phyloP scores from a whole-genome alignment of 1,140 invertebrate species.

The Ladona fulva region DNA sequence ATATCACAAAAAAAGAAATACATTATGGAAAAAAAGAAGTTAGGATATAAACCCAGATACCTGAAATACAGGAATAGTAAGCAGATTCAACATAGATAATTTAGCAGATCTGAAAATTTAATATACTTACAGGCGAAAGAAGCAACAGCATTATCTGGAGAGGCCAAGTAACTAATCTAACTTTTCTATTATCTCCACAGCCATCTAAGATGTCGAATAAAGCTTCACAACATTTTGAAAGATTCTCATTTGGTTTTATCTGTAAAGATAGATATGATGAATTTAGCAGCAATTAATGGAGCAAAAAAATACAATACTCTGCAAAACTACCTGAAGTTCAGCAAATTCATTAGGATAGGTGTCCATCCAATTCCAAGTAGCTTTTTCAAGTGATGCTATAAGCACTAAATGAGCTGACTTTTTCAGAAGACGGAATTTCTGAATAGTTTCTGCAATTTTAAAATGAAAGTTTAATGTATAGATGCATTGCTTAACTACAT shows the following conservation, averaged over 20 bases:
- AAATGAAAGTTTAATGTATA: slow-evolving; percentile 15
- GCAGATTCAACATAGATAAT: too few species aligned
- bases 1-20: too few species aligned
- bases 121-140: slow-evolving; percentile 71
- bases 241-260: slow-evolving; percentile 80
- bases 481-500: too few species aligned
- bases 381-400: slow-evolving; percentile 83
- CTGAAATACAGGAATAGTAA: too few species aligned
- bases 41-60: too few species aligned
- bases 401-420: slow-evolving; percentile 81
- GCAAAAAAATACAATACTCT: neutral
- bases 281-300: neutral
- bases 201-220: slow-evolving; percentile 88
- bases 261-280: slow-evolving; percentile 27
- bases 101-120: neutral
- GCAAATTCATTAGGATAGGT: slow-evolving; percentile 93
- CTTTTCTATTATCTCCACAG: slow-evolving; percentile 83
- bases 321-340: slow-evolving; percentile 54
- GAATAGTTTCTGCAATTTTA: slow-evolving; percentile 66
- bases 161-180: slow-evolving; percentile 80
- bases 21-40: too few species aligned
- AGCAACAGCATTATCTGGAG: slow-evolving; percentile 91
- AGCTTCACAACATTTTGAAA: slow-evolving; percentile 85
- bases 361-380: slow-evolving; percentile 99
- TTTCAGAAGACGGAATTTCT: slow-evolving; percentile 81